phyloP scores from a whole-genome alignment of 1,140 invertebrate genomes.

The Schlechtendalia chinensis region DNA sequence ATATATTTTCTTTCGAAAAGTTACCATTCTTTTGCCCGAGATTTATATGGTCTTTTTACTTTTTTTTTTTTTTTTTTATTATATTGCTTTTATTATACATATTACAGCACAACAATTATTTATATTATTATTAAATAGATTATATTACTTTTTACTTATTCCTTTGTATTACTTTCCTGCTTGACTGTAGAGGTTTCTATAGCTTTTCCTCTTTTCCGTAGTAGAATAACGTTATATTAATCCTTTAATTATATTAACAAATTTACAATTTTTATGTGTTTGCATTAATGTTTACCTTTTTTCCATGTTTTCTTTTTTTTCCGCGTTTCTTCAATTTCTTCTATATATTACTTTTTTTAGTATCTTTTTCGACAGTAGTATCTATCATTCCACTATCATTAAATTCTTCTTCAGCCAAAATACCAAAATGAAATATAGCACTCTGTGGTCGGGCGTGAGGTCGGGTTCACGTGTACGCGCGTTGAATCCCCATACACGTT shows the following conservation, averaged over 20 bases:
- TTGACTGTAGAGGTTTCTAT: slow-evolving; percentile 6
- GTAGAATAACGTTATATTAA: neutral
- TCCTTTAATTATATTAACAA: neutral
- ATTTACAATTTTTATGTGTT: neutral
- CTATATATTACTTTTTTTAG: slow-evolving; percentile 14
- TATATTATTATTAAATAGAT: too few species aligned
- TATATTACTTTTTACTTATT: too few species aligned
- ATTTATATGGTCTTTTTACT: slow-evolving; percentile 30
- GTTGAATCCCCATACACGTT: too few species aligned
- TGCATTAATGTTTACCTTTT: slow-evolving; percentile 17
- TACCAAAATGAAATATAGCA: neutral
- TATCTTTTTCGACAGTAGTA: neutral
- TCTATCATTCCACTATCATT: neutral
- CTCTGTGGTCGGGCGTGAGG: too few species aligned
- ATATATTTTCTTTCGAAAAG: neutral
- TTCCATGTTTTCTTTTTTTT: neutral
- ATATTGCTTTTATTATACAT: too few species aligned
- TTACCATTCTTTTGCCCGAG: slow-evolving; percentile 37
- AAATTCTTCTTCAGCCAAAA: slow-evolving; percentile 3
- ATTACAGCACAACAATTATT: too few species aligned
- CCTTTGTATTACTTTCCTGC: neutral
- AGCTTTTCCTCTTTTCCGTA: slow-evolving; percentile 30
- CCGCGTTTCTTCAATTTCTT: slow-evolving; percentile 9
- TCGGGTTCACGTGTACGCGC: too few species aligned
- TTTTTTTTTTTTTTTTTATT: too few species aligned